Percentiles rank a stretch among this genome's conserved stretches.
These are phyloP conservation scores for Asarcornis scutulata DNA, from an alignment of 2,113 vertebrate genomes.

Conservation along the genomic window DNA sequence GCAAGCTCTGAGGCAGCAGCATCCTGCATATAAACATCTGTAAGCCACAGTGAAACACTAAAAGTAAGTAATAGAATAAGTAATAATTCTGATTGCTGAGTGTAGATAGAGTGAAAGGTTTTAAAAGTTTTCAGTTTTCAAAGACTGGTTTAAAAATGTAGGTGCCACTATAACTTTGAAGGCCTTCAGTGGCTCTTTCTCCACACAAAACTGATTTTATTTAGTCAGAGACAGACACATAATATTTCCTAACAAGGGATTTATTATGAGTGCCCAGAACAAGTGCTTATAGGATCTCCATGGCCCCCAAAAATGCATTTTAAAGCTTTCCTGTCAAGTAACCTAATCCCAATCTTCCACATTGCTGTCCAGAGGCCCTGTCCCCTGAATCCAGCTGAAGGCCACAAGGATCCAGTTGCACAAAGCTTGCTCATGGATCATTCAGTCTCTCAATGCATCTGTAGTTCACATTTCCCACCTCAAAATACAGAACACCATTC, in stretches of 20 bases:
- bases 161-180: background rate
- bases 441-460: background rate
- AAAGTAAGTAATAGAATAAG: background rate
- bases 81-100: background rate
- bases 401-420: background rate
- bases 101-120: background rate
- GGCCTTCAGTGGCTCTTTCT: background rate
- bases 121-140: background rate
- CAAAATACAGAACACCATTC: background rate
- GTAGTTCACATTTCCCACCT: conserved; percentile 31
- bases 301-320: fast-evolving
- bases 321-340: background rate
- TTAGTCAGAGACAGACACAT: background rate
- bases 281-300: background rate
- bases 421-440: background rate
- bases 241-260: background rate
- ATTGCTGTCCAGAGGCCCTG: background rate
- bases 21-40: background rate
- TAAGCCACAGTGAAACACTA: background rate
- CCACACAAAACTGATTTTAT: too few species aligned
- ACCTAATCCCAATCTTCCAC: background rate
- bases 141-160: fast-evolving
- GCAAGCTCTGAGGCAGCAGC: background rate
- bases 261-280: background rate
- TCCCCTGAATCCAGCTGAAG: background rate